These are phyloP conservation scores for Caenorhabditis uteleia DNA, from an alignment of 2,888 invertebrate genomes.

Conservation along the genomic window DNA sequence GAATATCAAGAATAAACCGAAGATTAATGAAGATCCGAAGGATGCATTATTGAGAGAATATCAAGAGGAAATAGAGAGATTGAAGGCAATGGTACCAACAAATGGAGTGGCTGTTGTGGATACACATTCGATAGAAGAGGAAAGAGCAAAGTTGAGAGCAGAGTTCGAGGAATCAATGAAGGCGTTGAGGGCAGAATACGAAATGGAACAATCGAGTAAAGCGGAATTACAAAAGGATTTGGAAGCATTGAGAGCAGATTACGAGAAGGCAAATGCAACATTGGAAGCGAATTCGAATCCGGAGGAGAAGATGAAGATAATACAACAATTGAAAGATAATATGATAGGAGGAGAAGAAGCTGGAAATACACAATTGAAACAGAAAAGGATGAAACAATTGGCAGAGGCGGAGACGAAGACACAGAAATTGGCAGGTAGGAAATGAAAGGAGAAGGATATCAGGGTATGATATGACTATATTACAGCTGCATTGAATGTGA, in stretches of 20 bases:
- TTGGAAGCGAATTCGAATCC: slow-evolving; percentile 56
- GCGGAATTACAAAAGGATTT: slow-evolving; percentile 76
- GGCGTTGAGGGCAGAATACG: slow-evolving; percentile 72
- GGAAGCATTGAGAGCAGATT: slow-evolving; percentile 74
- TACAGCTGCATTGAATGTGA: slow-evolving; percentile 73
- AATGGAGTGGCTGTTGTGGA: slow-evolving; percentile 19
- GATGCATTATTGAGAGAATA: slow-evolving; percentile 85
- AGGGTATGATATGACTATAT: neutral
- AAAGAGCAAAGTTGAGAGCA: slow-evolving; percentile 72
- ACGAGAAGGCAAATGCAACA: slow-evolving; percentile 71
- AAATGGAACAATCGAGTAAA: slow-evolving; percentile 72
- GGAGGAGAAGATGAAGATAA: slow-evolving; percentile 66
- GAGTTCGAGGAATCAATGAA: slow-evolving; percentile 76
- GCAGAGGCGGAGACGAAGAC: slow-evolving; percentile 77
- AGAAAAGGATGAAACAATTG: slow-evolving; percentile 78
- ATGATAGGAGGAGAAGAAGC: slow-evolving; percentile 83
- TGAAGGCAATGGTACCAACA: slow-evolving; percentile 74
- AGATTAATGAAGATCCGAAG: slow-evolving; percentile 94
- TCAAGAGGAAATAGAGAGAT: slow-evolving; percentile 81
- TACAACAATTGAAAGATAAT: slow-evolving; percentile 78
- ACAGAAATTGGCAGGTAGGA: slow-evolving; percentile 67
- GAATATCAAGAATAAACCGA: slow-evolving; percentile 98
- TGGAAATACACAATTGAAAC: slow-evolving; percentile 79
- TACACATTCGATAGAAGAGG: slow-evolving; percentile 68
- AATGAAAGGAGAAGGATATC: neutral